Evolutionary conservation across 2,113 vertebrate genomes (phyloP), one percentile per base, ranked within the genome.

Genomic region (Istiophorus platypterus): DNA sequence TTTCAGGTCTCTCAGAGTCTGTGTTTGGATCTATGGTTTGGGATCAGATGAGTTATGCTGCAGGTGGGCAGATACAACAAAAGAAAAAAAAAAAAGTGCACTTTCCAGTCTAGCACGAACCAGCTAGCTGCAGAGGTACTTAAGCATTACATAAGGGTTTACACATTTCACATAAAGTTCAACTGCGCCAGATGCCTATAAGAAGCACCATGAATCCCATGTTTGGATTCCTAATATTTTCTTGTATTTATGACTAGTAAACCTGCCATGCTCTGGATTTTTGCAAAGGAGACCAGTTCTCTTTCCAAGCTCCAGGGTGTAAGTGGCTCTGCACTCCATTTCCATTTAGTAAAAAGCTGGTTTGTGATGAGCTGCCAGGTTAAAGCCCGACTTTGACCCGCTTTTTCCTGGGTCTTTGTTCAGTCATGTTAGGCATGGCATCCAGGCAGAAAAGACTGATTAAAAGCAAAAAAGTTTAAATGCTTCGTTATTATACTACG

Each of bases 241-340:
- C 70, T 81, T 26, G 63, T 79, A 79, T 92, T 94, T 91, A 84
- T 82, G 78, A 82, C 80, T 68, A 65, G 72, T 83, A 72, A 85
- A 91, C 85, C 88, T 78, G 76, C 71, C 75, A 45, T 12, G 34
- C 57, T 91, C 56, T 77, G 67, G 22, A 45, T 71, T 86, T 71
- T 86, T 85, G 57, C 67, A 34, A 75, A 58, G 29, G 62, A 81
- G 77, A 27, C 77, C 14, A 24, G 14, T n/a, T 41, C 34, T 77
- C 81, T 86, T 88, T 84, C 90, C 81, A 89, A 85, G 88, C 83
- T 90, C 82, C 86, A 74, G 91, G 88, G 88, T 78, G 86, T 79
- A 82, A 76, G 73, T 64, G 80, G 75, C 68, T 65, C 56, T 66
- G 52, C 62, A 39, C 76, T 82, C 62, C 39, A 39, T 81, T 54